Evolutionary conservation across 2,113 vertebrate genomes (phyloP).

Genomic region (Bambusicola thoracicus): DNA sequence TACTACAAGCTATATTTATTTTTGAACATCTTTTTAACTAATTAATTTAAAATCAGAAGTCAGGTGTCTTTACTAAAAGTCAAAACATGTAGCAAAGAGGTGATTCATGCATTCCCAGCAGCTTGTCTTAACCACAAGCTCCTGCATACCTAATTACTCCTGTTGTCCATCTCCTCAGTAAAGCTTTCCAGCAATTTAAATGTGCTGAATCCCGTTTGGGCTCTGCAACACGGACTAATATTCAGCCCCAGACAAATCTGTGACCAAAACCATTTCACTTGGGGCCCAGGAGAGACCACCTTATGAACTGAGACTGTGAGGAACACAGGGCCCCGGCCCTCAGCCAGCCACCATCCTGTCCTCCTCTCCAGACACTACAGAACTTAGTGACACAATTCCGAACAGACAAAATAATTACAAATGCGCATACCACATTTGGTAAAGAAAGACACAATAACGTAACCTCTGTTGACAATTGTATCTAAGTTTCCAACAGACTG

Average conservation of each 20-base stretch:
- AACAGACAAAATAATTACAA: background rate
- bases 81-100: background rate
- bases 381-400: background rate
- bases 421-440: background rate
- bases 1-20: rapidly evolving
- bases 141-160: background rate
- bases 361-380: background rate
- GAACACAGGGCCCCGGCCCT: rapidly evolving
- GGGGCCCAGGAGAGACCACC: background rate
- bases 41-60: background rate
- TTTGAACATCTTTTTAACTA: background rate
- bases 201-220: background rate
- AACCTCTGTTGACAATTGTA: background rate
- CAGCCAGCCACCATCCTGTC: background rate
- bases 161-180: background rate
- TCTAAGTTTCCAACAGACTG: background rate
- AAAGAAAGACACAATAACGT: background rate
- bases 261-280: background rate
- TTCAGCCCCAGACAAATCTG: background rate
- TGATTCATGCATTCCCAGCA: background rate
- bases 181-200: background rate
- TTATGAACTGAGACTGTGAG: rapidly evolving
- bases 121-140: background rate
- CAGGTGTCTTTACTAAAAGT: background rate
- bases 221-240: rapidly evolving